Evolutionary conservation across 2,113 vertebrate species (phyloP).

Genomic region (Leptocoma aspasia): DNA sequence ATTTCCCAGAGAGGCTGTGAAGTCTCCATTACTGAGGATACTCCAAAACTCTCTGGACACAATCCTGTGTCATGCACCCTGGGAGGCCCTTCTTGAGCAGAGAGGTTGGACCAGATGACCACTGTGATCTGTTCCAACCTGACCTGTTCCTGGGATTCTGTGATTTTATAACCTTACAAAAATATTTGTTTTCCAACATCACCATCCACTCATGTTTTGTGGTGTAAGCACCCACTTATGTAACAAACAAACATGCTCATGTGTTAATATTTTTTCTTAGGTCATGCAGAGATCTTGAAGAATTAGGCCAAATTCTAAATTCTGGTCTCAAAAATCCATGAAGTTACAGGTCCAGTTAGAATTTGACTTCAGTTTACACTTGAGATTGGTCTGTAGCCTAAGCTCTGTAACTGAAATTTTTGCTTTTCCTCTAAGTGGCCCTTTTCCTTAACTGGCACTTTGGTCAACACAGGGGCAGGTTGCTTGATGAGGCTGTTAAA

Average conservation of each 20-base stretch:
- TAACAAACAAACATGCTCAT: neutral
- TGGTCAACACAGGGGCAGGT: neutral
- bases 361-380: neutral
- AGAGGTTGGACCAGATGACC: neutral
- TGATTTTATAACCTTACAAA: neutral
- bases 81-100: neutral
- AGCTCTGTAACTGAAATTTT: neutral
- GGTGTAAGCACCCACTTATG: fast-evolving
- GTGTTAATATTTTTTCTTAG: neutral
- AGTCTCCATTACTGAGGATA: neutral
- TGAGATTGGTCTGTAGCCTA: neutral
- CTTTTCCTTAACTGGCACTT: neutral
- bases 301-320: neutral
- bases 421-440: neutral
- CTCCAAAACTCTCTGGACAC: neutral
- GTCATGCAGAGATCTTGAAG: neutral
- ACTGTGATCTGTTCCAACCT: neutral
- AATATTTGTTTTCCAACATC: fast-evolving
- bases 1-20: neutral
- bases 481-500: neutral
- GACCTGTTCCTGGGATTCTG: neutral
- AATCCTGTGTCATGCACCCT: neutral
- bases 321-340: neutral
- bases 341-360: neutral
- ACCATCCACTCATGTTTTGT: neutral